Evolutionary conservation across 2,113 vertebrate genomes (phyloP).

Genomic region (Pitta sordida): DNA sequence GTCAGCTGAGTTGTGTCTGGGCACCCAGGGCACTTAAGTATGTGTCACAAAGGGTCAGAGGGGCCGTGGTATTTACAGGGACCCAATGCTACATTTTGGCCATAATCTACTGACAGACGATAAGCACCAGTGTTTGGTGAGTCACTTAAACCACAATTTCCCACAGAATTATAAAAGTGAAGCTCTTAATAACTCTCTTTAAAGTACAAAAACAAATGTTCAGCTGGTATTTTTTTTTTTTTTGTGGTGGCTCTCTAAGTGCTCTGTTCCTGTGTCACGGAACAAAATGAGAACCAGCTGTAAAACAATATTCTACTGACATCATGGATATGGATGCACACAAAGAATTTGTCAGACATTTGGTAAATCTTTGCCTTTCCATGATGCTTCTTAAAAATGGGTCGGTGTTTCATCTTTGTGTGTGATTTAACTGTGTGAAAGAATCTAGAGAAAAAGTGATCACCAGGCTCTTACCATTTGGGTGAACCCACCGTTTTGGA

Average conservation of each 20-base stretch:
- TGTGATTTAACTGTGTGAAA: neutral
- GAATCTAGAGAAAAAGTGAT: neutral
- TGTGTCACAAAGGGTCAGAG: neutral
- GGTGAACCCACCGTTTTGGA: constrained; percentile 9
- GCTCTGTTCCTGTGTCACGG: constrained; percentile 45
- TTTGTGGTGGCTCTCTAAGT: constrained; percentile 31
- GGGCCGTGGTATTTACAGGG: constrained; percentile 7
- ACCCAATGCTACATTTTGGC: neutral
- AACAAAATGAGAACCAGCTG: constrained; percentile 50
- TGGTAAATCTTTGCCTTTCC: constrained; percentile 4
- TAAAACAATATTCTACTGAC: neutral
- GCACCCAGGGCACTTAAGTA: neutral
- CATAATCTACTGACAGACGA: constrained; percentile 21
- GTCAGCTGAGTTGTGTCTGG: neutral
- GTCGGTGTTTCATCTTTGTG: neutral
- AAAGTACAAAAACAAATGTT: constrained; percentile 48
- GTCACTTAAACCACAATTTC: constrained; percentile 56
- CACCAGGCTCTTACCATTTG: constrained; percentile 31
- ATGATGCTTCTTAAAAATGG: neutral
- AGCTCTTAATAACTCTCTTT: constrained; percentile 40
- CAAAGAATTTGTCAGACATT: neutral
- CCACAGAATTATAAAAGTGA: constrained; percentile 40
- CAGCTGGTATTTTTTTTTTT: constrained; percentile 43
- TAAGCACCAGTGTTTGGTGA: constrained; percentile 33
- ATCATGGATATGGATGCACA: neutral